phyloP scores from a whole-genome alignment of 2,113 vertebrate genomes.

The Larimichthys crocea region DNA sequence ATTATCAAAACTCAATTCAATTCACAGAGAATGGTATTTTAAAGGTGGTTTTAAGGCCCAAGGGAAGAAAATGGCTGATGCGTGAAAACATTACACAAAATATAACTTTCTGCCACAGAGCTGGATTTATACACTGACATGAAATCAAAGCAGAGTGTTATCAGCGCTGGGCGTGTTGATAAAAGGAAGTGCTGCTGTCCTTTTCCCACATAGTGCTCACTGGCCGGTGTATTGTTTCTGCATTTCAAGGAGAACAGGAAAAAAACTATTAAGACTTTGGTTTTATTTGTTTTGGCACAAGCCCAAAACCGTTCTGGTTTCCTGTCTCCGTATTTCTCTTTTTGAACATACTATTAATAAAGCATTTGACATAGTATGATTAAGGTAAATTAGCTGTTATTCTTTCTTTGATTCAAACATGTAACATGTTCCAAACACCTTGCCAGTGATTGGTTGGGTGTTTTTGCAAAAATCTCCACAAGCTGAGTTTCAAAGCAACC shows the following conservation, averaged over 20 bases:
- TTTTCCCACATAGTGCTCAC: conserved; percentile 12
- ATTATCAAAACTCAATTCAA: conserved; percentile 75
- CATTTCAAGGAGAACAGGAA: conserved; percentile 30
- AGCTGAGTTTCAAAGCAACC: conserved; percentile 72
- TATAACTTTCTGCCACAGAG: conserved; percentile 36
- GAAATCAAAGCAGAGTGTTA: conserved; percentile 13
- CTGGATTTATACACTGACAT: conserved; percentile 41
- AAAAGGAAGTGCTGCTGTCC: conserved; percentile 26
- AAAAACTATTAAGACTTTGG: conserved; percentile 30
- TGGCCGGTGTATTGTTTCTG: conserved; percentile 27
- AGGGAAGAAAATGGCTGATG: conserved; percentile 37
- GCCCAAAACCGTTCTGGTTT: conserved; percentile 36
- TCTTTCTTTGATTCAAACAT: conserved; percentile 61
- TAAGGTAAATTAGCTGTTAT: conserved; percentile 61
- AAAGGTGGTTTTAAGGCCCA: conserved; percentile 40
- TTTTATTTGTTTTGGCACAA: conserved; percentile 45
- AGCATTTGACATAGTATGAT: conserved; percentile 42
- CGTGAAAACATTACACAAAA: conserved; percentile 51
- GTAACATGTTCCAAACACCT: conserved; percentile 59
- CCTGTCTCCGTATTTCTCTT: conserved; percentile 34
- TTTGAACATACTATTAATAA: conserved; percentile 58
- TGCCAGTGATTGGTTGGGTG: conserved; percentile 53
- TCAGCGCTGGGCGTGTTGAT: conserved; percentile 31
- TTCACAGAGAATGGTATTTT: conserved; percentile 59
- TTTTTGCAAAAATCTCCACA: conserved; percentile 56